Evolutionary conservation across 2,888 invertebrate genomes (phyloP).

Genomic region (Pyrrhia umbra): DNA sequence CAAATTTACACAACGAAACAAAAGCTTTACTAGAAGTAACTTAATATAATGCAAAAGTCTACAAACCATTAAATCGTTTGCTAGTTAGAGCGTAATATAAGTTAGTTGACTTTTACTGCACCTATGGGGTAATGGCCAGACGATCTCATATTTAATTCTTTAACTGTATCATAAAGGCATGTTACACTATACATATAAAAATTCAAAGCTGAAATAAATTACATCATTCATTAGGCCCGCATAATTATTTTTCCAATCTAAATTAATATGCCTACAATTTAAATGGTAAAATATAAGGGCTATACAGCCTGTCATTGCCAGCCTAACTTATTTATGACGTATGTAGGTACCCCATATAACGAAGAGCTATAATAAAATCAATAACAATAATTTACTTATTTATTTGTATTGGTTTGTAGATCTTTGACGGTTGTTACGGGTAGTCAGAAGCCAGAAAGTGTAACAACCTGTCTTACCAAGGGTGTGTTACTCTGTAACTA

Average conservation of each 20-base stretch:
- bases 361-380: too few species aligned
- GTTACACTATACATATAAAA: slow-evolving; percentile 19
- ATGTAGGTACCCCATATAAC: neutral
- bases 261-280: slow-evolving; percentile 2
- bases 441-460: too few species aligned
- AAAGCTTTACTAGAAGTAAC: neutral
- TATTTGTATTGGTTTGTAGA: too few species aligned
- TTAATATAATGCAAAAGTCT: slow-evolving; percentile 23
- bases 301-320: neutral
- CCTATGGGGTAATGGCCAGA: neutral
- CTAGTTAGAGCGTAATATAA: slow-evolving; percentile 20
- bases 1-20: neutral
- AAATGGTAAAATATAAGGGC: neutral
- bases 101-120: slow-evolving; percentile 20
- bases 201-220: slow-evolving; percentile 32
- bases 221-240: slow-evolving; percentile 15
- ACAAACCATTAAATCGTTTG: slow-evolving; percentile 6
- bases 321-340: neutral
- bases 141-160: slow-evolving; percentile 35
- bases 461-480: too few species aligned
- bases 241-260: slow-evolving; percentile 26
- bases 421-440: too few species aligned
- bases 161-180: slow-evolving; percentile 14
- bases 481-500: too few species aligned
- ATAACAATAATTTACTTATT: too few species aligned